Percentiles rank a stretch among this genome's conserved stretches.
These are phyloP conservation scores for Temnothorax rugatulus DNA, from an alignment of 2,888 invertebrate species.

Conservation along the genomic window DNA sequence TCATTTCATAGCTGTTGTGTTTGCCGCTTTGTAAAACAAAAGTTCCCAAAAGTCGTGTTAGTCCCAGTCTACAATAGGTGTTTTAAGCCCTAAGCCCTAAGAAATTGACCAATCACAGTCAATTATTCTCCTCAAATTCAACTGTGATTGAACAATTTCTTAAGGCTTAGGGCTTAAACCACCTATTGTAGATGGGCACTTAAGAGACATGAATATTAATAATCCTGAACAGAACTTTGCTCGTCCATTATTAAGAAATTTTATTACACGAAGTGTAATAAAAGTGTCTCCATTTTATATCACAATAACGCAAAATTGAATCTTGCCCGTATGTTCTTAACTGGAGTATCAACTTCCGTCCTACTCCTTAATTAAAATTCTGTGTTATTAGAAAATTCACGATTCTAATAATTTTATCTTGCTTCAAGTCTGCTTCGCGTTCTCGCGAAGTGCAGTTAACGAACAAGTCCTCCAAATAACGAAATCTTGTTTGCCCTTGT, in stretches of 20 bases:
- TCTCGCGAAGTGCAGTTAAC: neutral
- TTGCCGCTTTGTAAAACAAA: neutral
- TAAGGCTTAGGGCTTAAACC: no score
- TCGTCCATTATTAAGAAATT: neutral
- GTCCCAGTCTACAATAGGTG: no score
- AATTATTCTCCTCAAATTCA: no score
- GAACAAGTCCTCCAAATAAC: neutral
- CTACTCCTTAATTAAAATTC: neutral
- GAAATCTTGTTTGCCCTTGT: conserved; percentile 35
- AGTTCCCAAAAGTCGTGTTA: neutral
- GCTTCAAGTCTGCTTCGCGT: neutral
- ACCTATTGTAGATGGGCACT: no score
- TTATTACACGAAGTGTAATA: neutral
- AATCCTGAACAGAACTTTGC: neutral
- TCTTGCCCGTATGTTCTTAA: neutral
- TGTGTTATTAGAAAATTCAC: neutral
- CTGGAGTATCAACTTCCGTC: neutral
- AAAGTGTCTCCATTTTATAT: neutral
- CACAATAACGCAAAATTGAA: neutral
- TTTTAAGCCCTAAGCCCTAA: no score
- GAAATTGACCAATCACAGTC: no score
- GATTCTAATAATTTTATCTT: neutral
- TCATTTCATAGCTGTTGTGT: neutral
- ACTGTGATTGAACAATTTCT: no score
- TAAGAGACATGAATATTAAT: conserved; percentile 20